Evolutionary conservation across 2,888 invertebrate genomes (phyloP), one percentile per base, ranked within the genome.

Genomic region (Lobophora halterata): DNA sequence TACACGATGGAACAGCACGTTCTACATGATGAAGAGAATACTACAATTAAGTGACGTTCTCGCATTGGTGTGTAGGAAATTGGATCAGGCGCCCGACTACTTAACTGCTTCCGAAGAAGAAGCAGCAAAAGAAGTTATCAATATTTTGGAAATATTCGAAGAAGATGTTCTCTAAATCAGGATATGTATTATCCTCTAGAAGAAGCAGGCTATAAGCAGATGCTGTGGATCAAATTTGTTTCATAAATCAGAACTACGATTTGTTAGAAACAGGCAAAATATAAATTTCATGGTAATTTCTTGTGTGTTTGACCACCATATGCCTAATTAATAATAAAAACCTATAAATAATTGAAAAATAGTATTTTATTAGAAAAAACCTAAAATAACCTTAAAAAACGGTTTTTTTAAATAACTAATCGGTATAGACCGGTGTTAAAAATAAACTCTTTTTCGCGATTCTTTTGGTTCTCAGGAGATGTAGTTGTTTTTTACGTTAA

Each of bases 131-230:
- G 36, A 36, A 30, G 8, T 31, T 5, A 20, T 40, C 5, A 40
- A 43, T 1, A 37, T 47, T 17, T 33, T 49, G 19, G 40, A 47
- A 23, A 48, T 48, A 39, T 51, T 51, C 18, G 47, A 51, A 11
- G 17, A 48, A 13, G 51, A 30, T 46, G 26, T 46, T 46, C 17
- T 46, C 46, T 0, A 46, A 41, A 12, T 33, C 46, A 18, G 41
- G 41, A 23, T 32, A 39, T 44, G 19, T 38, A 17, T 11, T 33
- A 14, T 31, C 35, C 3, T 36, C 35, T 13, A 35, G 21, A 23
- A 23, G 21, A 6, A 23, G 39, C 33, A 33, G 33, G 20, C 7
- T 40, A 6, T 24, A 24, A 25, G 29, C 28, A 5, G 33, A 28
- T 40, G 36, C 36, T 24, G 36, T 36, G 4, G 36, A 36, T 13